Evolutionary conservation across 23 tunicate genomes (phyloP).

Genomic region (Ciona savignyi): DNA sequence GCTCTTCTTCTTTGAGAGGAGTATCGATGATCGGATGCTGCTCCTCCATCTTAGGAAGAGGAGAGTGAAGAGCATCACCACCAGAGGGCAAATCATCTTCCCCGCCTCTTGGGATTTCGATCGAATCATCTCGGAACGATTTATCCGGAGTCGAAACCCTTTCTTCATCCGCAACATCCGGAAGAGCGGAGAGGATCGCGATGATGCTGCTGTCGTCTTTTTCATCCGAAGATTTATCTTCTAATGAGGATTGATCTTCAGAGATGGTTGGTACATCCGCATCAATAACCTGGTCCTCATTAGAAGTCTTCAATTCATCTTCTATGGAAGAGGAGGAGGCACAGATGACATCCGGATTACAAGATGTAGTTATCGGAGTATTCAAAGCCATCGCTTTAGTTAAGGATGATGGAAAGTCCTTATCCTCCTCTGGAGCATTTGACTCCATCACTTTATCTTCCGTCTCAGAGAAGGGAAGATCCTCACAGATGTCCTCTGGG

Average conservation of each 20-base stretch:
- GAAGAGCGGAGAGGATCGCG: background rate
- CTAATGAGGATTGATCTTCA: background rate
- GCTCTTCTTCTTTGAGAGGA: background rate
- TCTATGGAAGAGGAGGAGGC: no score
- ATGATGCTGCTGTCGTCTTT: background rate
- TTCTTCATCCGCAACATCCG: background rate
- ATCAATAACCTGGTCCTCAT: no score
- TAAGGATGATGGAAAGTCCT: no score
- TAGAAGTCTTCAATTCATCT: no score
- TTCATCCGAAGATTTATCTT: background rate
- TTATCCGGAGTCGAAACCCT: background rate
- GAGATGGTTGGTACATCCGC: no score
- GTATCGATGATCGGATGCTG: background rate
- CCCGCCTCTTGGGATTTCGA: conserved; percentile 31
- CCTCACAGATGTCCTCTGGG: no score
- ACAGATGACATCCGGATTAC: no score
- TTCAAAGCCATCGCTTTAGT: no score
- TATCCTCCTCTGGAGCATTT: no score
- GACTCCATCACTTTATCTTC: no score
- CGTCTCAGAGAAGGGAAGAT: no score
- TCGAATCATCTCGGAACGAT: conserved; percentile 11
- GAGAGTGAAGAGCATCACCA: background rate
- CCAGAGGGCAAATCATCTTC: background rate
- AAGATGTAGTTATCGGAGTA: no score
- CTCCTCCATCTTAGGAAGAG: background rate